Evolutionary conservation across 2,113 vertebrate genomes (phyloP).

Genomic region (Barnardius zonarius): DNA sequence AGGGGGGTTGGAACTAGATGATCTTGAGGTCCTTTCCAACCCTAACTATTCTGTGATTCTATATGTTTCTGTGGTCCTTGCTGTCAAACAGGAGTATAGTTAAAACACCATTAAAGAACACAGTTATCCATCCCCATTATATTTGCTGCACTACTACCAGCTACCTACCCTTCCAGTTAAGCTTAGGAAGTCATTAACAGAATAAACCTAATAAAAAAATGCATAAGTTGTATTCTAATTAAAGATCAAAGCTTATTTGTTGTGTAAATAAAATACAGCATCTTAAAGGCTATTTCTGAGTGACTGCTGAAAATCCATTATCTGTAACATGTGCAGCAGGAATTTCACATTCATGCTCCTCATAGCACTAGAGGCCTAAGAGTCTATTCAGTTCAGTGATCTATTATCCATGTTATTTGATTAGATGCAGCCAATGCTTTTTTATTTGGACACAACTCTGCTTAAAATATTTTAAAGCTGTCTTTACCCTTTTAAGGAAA

Average conservation of each 20-base stretch:
- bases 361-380: conserved; percentile 5
- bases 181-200: neutral
- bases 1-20: too few species aligned
- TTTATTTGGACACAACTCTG: neutral
- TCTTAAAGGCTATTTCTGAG: neutral
- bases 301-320: conserved; percentile 45
- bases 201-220: neutral
- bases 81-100: neutral
- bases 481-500: neutral
- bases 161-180: neutral
- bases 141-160: neutral
- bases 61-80: neutral
- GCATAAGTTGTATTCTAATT: neutral
- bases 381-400: conserved; percentile 17
- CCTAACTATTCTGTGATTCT: too few species aligned
- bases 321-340: neutral
- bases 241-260: neutral
- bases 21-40: too few species aligned
- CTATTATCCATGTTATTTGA: neutral
- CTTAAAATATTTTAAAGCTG: neutral
- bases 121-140: neutral
- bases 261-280: neutral
- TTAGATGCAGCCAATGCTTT: neutral
- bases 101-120: neutral
- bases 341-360: conserved; percentile 16